Evolutionary conservation across 2,113 vertebrate genomes (phyloP), one percentile per base, ranked within the genome.

Genomic region (Motacilla tschutschensis): DNA sequence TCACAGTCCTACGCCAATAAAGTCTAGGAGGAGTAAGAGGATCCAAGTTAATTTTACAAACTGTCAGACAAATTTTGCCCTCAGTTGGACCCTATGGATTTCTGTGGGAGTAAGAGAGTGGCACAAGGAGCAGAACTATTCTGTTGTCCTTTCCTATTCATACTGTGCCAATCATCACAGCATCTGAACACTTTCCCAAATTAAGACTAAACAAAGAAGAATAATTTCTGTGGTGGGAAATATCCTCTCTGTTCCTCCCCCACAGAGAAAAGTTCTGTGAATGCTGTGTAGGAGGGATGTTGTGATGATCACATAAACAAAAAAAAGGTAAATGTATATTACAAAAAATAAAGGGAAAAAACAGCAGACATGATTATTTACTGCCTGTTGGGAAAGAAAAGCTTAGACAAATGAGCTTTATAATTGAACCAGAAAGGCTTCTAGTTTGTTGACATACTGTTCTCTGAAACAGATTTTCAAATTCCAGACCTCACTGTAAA

Each of bases 161-260:
- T 70, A 38, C 40, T 70, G 47, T 90, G 75, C 29, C 51, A 87
- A 76, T 88, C 75, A 90, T 81, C 78, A 84, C 75, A 90, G 51
- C 51, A 91, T 57, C 51, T 70, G 55, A 91, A 64, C 29, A 51
- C 36, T 86, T 90, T 66, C 33, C 46, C 71, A 81, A 91, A 90
- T 88, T 71, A 88, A 74, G 75, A 82, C 57, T 79, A 84, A 84
- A 88, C 51, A 82, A 90, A 83, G 81, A 86, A 41, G 35, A 88
- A 20, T 77, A 76, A 89, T 38, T 63, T 81, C 77, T 91, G 44
- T 76, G 70, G 64, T 71, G 24, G 50, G 59, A 88, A 73, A 76
- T 79, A 84, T 92, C 33, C 35, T 88, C 67, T 65, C 51, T 72
- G 8, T 76, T 88, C 33, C 58, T 81, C 33, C 28, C 50, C 28